Evolutionary conservation across 2,888 invertebrate species (phyloP), one percentile per base, ranked within the genome.

Genomic region (Schrankia costaestrigalis): DNA sequence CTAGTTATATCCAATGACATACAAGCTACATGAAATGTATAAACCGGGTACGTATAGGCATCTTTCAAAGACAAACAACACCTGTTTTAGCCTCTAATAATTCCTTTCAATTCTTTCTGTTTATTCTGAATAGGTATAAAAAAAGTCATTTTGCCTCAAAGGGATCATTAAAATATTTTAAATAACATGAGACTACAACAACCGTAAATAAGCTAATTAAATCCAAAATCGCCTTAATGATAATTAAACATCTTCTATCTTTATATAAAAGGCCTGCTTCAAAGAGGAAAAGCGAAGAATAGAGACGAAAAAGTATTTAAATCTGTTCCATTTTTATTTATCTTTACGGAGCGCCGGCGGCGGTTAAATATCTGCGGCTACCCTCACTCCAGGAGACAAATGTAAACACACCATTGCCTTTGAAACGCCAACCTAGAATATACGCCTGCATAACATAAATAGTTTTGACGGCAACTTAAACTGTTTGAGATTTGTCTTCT

Each of bases 301-400:
- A 63, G 62, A 63, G 69, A 71, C 63, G 64, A 71, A 78, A 77
- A 81, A 77, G 74, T 79, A 80, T 80, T 82, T 78, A 81, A 82
- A 81, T 78, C 76, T 68, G 67, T 63, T 71, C 63, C 65, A 66
- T 69, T 77, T 71, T 72, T 82, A 79, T 83, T 82, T 83, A 76
- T 78, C 75, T 80, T 80, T 71, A 67, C 63, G 61, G 67, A 72
- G 63, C 72, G 76, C 78, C 71, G 63, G 45, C 64, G 70, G 81
- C 73, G 74, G 77, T 80, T 80, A 78, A 81, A 83, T 80, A 81
- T 79, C 79, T 72, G 72, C 65, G 74, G 72, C 63, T 67, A 65
- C 69, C 68, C 63, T 67, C 64, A 63, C 71, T 68, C 63, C 67
- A 65, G 56, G 70, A 78, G 74, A 76, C 77, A 74, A 79, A 78